Conservation (phyloP, 2,797 vertebrate species). For the Rhabdophis nuchalis region DNA sequence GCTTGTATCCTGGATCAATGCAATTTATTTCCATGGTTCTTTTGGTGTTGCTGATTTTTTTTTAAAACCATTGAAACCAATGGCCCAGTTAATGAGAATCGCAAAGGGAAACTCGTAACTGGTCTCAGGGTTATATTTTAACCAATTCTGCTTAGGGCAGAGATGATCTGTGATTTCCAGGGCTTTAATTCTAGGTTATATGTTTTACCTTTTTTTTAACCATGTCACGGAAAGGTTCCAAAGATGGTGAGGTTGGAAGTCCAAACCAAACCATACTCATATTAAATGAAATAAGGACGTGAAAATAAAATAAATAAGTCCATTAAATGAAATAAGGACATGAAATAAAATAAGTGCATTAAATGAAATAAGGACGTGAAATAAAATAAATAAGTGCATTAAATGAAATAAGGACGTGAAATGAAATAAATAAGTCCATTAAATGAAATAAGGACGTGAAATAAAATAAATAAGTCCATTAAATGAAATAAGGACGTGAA, state of each 20-base stretch:
- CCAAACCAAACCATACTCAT: not conserved
- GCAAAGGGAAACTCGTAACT: not conserved
- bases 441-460: not conserved
- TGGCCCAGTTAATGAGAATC: not conserved
- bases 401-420: not conserved
- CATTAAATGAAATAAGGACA: no score
- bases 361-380: no score
- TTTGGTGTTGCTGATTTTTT: not conserved
- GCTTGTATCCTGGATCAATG: not conserved
- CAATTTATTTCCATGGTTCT: not conserved
- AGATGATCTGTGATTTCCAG: not conserved
- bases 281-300: not conserved
- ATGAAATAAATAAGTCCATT: not conserved
- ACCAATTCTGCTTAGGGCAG: not conserved
- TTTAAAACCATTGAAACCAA: not conserved
- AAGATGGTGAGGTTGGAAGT: not conserved
- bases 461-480: no score
- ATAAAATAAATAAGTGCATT: no score
- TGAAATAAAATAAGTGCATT: no score
- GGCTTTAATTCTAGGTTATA: not conserved
- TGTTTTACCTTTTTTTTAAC: not conserved
- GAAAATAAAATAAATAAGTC: no score
- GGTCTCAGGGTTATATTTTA: not conserved
- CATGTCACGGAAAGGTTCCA: not conserved
- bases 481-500: no score